phyloP scores from a whole-genome alignment of 2,888 invertebrate genomes.

The Cheilosia vulpina region DNA sequence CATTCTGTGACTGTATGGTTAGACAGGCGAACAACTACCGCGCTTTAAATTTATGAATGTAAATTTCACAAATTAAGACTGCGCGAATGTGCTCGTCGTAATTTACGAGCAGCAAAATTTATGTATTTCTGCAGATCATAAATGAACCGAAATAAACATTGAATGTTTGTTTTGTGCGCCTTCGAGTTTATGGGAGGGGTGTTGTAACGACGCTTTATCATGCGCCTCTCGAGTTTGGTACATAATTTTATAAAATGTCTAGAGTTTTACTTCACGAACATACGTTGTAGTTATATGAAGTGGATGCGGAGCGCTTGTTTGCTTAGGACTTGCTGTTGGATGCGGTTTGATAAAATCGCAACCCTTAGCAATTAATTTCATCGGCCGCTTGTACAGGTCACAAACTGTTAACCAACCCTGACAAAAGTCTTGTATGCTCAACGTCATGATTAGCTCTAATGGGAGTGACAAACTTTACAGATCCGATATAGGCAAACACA shows the following conservation, averaged over 20 bases:
- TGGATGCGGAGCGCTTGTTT: neutral
- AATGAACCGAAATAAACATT: slow-evolving; percentile 55
- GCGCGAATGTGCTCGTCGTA: slow-evolving; percentile 9
- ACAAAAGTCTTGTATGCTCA: neutral
- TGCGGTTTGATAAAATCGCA: neutral
- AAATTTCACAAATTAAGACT: slow-evolving; percentile 33
- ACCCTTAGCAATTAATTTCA: slow-evolving; percentile 33
- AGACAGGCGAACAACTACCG: neutral
- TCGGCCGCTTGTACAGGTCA: neutral
- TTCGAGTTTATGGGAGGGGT: slow-evolving; percentile 36
- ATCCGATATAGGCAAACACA: slow-evolving; percentile 35
- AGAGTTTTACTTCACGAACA: slow-evolving; percentile 33
- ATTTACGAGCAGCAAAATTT: slow-evolving; percentile 48
- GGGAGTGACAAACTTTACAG: slow-evolving; percentile 8
- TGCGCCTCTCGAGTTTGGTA: neutral
- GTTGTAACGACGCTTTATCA: slow-evolving; percentile 45
- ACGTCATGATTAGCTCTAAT: slow-evolving; percentile 4
- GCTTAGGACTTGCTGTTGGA: slow-evolving; percentile 12
- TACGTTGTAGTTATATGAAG: neutral
- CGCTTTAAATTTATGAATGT: slow-evolving; percentile 45
- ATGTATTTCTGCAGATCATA: slow-evolving; percentile 51
- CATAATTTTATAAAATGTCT: slow-evolving; percentile 36
- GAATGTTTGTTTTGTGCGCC: slow-evolving; percentile 42
- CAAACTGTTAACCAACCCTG: neutral
- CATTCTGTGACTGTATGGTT: too few relatives aligned